Evolutionary conservation across 2,888 invertebrate species (phyloP).

Genomic region (Salticus scenicus): DNA sequence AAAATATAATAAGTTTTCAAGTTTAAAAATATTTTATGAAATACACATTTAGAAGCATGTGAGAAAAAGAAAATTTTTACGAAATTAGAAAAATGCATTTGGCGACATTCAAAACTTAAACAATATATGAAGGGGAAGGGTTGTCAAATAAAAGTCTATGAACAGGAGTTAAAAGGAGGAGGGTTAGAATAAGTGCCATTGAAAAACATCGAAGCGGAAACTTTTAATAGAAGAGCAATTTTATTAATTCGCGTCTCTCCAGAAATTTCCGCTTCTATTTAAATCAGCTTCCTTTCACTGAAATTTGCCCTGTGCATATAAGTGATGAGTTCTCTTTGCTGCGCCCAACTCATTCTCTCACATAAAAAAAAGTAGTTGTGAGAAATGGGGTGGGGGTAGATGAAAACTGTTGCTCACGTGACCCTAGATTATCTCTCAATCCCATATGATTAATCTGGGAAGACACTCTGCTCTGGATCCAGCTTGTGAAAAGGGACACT

Average conservation of each 20-base stretch:
- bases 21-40: no score
- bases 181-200: neutral
- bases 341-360: neutral
- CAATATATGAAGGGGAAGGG: neutral
- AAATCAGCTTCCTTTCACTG: constrained; percentile 27
- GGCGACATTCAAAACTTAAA: neutral
- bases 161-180: neutral
- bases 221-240: constrained; percentile 7
- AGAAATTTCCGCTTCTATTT: constrained; percentile 36
- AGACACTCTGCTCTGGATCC: neutral
- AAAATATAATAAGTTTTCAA: no score
- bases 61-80: no score
- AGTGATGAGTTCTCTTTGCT: constrained; percentile 32
- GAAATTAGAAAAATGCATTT: no score
- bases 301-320: neutral
- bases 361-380: neutral
- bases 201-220: constrained; percentile 15
- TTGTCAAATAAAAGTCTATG: neutral
- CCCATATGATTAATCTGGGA: constrained; percentile 42
- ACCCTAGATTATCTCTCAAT: constrained; percentile 55
- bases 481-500: constrained; percentile 9
- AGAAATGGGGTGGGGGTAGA: constrained; percentile 2
- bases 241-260: constrained; percentile 11
- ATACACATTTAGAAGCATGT: no score
- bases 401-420: constrained; percentile 42